These are phyloP conservation scores for Harpagoxenus sublaevis DNA, from an alignment of 2,888 invertebrate species.

Conservation along the genomic window DNA sequence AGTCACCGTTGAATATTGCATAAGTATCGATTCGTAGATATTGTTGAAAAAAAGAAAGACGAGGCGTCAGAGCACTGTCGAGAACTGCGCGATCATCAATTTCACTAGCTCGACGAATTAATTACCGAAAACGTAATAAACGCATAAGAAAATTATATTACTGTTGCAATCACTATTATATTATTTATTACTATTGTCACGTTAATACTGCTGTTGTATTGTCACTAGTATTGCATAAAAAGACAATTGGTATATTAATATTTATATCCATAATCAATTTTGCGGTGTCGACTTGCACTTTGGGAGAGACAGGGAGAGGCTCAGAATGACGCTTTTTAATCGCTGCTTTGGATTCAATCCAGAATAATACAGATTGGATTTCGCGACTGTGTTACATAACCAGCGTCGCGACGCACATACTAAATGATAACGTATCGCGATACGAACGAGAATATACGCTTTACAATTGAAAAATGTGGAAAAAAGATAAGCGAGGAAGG, in stretches of 20 bases:
- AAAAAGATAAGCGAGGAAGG: neutral
- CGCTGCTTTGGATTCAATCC: neutral
- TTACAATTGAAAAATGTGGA: constrained; percentile 10
- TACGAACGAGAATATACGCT: neutral
- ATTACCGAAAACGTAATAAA: neutral
- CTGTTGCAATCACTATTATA: neutral
- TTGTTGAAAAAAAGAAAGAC: neutral
- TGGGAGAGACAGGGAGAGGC: neutral
- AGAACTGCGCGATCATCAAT: neutral
- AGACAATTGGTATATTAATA: neutral
- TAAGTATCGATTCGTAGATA: constrained; percentile 9
- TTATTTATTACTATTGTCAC: neutral
- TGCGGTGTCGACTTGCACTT: neutral
- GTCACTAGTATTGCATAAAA: neutral
- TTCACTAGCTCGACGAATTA: neutral
- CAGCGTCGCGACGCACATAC: constrained; percentile 18
- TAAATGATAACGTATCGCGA: constrained; percentile 17
- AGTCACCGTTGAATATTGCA: constrained; percentile 37
- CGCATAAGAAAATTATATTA: neutral
- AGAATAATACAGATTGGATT: constrained; percentile 45
- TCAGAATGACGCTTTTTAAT: constrained; percentile 15
- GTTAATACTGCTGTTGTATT: neutral
- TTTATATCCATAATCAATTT: constrained; percentile 15
- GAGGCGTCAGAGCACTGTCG: neutral
- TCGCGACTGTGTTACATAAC: constrained; percentile 12